Percentiles rank a stretch among this genome's conserved stretches.
These are phyloP conservation scores for Rhabdomys pumilio DNA, from an alignment of 2,797 vertebrate species.

Conservation along the genomic window DNA sequence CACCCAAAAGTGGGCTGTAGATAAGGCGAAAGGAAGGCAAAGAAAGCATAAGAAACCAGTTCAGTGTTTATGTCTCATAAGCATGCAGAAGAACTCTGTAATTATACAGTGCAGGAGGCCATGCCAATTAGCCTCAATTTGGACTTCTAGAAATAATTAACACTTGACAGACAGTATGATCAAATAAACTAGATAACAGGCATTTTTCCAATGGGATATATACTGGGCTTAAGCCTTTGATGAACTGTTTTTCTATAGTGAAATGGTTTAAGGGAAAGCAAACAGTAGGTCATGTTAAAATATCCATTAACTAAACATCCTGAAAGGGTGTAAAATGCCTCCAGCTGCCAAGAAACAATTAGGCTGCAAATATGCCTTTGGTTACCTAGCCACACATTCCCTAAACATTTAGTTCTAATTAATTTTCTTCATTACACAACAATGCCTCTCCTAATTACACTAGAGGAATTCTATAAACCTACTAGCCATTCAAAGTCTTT, in stretches of 20 bases:
- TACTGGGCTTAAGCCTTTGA: constrained; percentile 75
- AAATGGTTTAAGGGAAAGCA: constrained; percentile 82
- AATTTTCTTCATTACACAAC: constrained; percentile 87
- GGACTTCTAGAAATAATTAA: constrained; percentile 72
- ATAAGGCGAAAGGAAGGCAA: constrained; percentile 10
- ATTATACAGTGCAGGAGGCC: constrained; percentile 35
- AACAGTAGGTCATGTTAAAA: constrained; percentile 81
- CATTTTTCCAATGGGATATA: constrained; percentile 66
- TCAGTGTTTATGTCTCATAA: constrained; percentile 10
- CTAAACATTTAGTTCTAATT: constrained; percentile 86
- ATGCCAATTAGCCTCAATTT: constrained; percentile 60
- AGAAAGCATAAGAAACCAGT: constrained; percentile 8
- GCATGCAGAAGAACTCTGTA: constrained; percentile 18
- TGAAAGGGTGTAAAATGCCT: constrained; percentile 80
- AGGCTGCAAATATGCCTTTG: constrained; percentile 83
- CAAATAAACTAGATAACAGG: constrained; percentile 71
- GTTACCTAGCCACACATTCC: constrained; percentile 84
- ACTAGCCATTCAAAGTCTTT: constrained; percentile 83
- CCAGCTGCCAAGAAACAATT: constrained; percentile 84
- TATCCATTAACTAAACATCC: constrained; percentile 82
- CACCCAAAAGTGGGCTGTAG: neutral
- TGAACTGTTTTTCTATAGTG: constrained; percentile 73
- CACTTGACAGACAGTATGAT: constrained; percentile 64
- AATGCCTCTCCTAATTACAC: constrained; percentile 86
- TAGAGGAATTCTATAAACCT: constrained; percentile 85